Conservation (phyloP, 1,140 invertebrate species). For the Phymastichus coffea region DNA sequence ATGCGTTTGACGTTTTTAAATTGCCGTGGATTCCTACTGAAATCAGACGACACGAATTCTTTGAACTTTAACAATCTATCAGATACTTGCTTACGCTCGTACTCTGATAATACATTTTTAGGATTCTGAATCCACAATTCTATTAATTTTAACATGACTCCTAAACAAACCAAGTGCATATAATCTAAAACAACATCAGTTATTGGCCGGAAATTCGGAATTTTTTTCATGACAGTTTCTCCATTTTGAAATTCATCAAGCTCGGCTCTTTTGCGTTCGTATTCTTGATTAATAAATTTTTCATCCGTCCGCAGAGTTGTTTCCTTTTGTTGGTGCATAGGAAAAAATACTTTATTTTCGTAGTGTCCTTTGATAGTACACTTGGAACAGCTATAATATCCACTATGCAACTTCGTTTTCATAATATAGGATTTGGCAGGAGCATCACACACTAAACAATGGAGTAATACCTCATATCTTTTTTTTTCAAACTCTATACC, state of each 20-base stretch:
- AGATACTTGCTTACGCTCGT: not conserved
- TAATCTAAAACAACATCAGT: slow-evolving; percentile 37
- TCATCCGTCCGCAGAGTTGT: slow-evolving; percentile 18
- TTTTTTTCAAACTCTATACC: slow-evolving; percentile 31
- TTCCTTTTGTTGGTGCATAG: slow-evolving; percentile 18
- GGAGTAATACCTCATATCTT: slow-evolving; percentile 27
- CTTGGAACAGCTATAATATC: slow-evolving; percentile 38
- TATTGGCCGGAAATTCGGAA: slow-evolving; percentile 34
- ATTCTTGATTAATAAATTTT: slow-evolving; percentile 17
- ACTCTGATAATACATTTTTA: not conserved
- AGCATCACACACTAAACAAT: slow-evolving; percentile 38
- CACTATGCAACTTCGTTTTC: slow-evolving; percentile 26
- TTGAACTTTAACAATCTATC: not conserved
- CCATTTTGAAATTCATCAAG: slow-evolving; percentile 9
- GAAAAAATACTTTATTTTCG: slow-evolving; percentile 35
- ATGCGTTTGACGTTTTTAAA: slow-evolving; percentile 36
- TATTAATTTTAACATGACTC: slow-evolving; percentile 36
- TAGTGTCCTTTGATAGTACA: slow-evolving; percentile 39
- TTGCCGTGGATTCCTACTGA: slow-evolving; percentile 43
- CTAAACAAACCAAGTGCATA: slow-evolving; percentile 40
- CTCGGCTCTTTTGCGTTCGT: slow-evolving; percentile 10
- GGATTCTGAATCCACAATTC: slow-evolving; percentile 34
- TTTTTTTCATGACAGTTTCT: slow-evolving; percentile 22
- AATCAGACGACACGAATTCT: slow-evolving; percentile 41
- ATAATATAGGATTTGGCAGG: slow-evolving; percentile 35